phyloP scores from a whole-genome alignment of 2,888 invertebrate species.

The Pandemis corylana region DNA sequence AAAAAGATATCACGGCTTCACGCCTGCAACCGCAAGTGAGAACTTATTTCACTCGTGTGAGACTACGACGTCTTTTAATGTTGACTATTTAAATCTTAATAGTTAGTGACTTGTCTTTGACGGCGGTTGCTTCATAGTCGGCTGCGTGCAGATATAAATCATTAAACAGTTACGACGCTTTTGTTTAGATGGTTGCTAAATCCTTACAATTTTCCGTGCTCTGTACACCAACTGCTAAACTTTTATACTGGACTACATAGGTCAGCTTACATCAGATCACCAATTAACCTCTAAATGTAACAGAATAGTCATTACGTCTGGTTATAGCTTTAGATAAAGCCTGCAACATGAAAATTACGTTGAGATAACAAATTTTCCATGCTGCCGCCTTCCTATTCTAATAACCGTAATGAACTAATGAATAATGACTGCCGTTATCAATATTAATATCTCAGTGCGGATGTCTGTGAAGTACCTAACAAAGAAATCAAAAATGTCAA shows the following conservation, averaged over 20 bases:
- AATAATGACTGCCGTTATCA: conserved; percentile 31
- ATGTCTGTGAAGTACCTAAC: conserved; percentile 30
- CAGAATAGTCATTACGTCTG: not conserved
- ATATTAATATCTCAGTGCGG: conserved; percentile 36
- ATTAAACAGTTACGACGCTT: not conserved
- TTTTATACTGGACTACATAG: not conserved
- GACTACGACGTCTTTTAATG: not conserved
- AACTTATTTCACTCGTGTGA: not conserved
- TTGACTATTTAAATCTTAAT: not conserved
- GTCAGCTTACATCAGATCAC: not conserved
- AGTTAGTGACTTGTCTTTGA: not conserved
- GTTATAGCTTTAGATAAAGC: not conserved
- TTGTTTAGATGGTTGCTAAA: not conserved
- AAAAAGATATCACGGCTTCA: no score
- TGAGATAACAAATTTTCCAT: not conserved
- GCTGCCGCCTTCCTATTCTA: not conserved
- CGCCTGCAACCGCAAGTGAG: no score
- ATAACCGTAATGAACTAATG: conserved; percentile 14
- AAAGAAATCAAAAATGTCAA: conserved; percentile 42
- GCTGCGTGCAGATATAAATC: not conserved
- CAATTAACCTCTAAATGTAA: not conserved
- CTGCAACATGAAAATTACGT: not conserved
- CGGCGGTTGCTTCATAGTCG: not conserved
- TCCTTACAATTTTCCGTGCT: not conserved
- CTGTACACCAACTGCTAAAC: not conserved